These are phyloP conservation scores for Pundamilia nyererei DNA, from an alignment of 2,113 vertebrate genomes.

Conservation along the genomic window DNA sequence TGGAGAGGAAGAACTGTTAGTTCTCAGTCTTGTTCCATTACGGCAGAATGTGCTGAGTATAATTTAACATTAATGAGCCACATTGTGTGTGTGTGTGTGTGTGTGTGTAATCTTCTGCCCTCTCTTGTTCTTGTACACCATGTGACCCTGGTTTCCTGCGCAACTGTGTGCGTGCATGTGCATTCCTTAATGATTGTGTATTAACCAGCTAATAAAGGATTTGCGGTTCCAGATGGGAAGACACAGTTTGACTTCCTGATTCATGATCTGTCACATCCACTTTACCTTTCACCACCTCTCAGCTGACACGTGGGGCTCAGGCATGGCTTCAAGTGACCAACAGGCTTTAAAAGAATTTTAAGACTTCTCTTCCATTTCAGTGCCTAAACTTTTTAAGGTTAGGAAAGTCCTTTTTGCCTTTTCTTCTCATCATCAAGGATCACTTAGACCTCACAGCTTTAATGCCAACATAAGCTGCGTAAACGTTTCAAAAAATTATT, in stretches of 20 bases:
- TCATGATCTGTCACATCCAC: slow-evolving; percentile 36
- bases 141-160: not conserved
- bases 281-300: slow-evolving; percentile 6
- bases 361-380: not conserved
- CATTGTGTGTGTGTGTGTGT: not conserved
- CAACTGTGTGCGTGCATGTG: not conserved
- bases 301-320: not conserved
- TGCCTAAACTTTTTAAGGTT: not conserved
- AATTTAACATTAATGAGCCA: slow-evolving; percentile 37
- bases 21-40: slow-evolving; percentile 39
- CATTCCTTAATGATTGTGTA: slow-evolving; percentile 12
- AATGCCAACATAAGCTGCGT: not conserved
- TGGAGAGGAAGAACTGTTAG: slow-evolving; percentile 23
- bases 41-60: slow-evolving; percentile 21
- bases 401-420: not conserved
- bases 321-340: not conserved
- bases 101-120: not conserved
- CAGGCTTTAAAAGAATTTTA: not conserved
- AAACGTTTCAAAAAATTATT: not conserved
- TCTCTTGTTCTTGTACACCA: not conserved
- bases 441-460: not conserved
- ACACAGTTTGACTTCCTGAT: slow-evolving; percentile 37
- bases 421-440: not conserved
- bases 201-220: slow-evolving; percentile 28
- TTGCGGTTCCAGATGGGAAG: slow-evolving; percentile 23